Base-by-base conservation (phyloP, 2,113 vertebrate genomes). In the Leptobrachium leishanense region DNA sequence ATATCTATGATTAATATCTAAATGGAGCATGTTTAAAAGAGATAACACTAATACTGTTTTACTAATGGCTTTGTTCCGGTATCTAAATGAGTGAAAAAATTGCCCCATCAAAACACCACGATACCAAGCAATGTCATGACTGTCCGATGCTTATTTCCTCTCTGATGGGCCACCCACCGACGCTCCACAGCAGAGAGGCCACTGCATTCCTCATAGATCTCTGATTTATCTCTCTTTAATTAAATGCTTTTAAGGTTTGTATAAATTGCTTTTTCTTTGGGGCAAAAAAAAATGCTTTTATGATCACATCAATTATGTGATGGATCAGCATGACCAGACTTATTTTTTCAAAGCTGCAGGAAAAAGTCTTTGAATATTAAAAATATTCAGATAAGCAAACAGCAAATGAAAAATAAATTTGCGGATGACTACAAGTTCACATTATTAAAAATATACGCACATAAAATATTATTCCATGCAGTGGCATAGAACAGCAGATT, bases 241-340 rank as follows among this genome's bases (percentile, higher is more conserved):
- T 76, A 76, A 76, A 66, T 68, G 50, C 50, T 76, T 76, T 76
- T 76, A 76, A 76, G 75, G 40, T 76, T 68, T 12, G 57, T 57
- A 40, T 68, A 68, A 76, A 76, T 76, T 68, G 65, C 46, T 68
- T 76, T 76, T 57, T 57, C 50, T 68, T 54, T 53, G 31, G 63
- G 75, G 44, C 31, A 76, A 68, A 68, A 31, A 31, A 31, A 31
- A 68, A 68, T 76, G 75, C 65, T 76, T 76, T 68, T 76, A 68
- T 76, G 50, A 31, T 76, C 50, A 66, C 74, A 75, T 75, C 62
- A 67, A 67, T 75, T 66, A 53, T 42, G 46, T 66, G 20, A 67
- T 54, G 43, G 73, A 67, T 75, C 74, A 67, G 64, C 46, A 67
- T 76, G 40, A 57, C 13, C 75, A 76, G 50, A 8, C 31, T 31